Evolutionary conservation across 2,797 vertebrate genomes (phyloP), one percentile per base, ranked within the genome.

Genomic region (Apodemus agrarius): DNA sequence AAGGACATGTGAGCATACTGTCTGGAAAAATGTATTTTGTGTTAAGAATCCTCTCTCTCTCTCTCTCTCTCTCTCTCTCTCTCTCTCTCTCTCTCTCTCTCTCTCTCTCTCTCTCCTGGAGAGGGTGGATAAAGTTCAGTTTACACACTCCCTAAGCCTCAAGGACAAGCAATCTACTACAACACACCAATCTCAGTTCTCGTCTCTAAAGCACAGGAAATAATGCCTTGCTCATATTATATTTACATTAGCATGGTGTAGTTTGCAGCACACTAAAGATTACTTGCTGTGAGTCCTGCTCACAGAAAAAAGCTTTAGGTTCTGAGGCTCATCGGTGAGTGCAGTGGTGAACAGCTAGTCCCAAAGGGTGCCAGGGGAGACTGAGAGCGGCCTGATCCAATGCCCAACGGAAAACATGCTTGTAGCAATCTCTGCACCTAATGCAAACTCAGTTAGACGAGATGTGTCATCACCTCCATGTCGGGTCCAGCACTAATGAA

Each of bases 21-120:
- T 94, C 63, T 81, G 52, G 34, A 89, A 89, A 95, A 95, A 76
- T 37, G 21, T 85, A 79, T 88, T 88, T 52, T 87, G 29, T 14
- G 19, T n/a, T n/a, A n/a, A n/a, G n/a, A n/a, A n/a, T n/a, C n/a
- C n/a, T n/a, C n/a, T n/a, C n/a, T n/a, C n/a, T n/a, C n/a, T n/a
- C n/a, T n/a, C n/a, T n/a, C n/a, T n/a, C n/a, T n/a, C n/a, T n/a
- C n/a, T n/a, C n/a, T n/a, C n/a, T n/a, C n/a, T n/a, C n/a, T n/a
- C n/a, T n/a, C n/a, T n/a, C n/a, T n/a, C n/a, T n/a, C n/a, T n/a
- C n/a, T n/a, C n/a, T n/a, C n/a, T n/a, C n/a, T n/a, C n/a, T n/a
- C n/a, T n/a, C n/a, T n/a, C n/a, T n/a, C n/a, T n/a, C n/a, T n/a
- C n/a, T n/a, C n/a, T n/a, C n/a, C 3, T 49, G 43, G 61, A 46